Percentiles rank a stretch among this genome's conserved stretches.
Conservation (phyloP, 2,113 vertebrate genomes). For the Lethenteron camtschaticum region DNA sequence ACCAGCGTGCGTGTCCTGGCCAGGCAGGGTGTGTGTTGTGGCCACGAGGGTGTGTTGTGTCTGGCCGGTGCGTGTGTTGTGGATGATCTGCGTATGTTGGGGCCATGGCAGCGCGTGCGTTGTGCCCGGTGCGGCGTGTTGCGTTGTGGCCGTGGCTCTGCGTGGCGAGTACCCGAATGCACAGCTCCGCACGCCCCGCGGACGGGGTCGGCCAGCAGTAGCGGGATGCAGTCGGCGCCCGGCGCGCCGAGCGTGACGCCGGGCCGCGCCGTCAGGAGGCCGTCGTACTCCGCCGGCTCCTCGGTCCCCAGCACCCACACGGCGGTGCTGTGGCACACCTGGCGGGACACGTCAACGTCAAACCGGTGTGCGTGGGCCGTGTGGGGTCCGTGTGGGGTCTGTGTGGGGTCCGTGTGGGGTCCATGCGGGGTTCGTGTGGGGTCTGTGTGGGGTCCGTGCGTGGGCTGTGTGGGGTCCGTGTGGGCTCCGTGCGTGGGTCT, state of each 20-base stretch:
- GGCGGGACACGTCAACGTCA: not conserved
- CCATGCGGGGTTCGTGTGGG: not conserved
- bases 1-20: no score
- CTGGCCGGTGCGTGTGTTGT: no score
- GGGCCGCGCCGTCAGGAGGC: conserved; percentile 40
- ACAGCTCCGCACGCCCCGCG: conserved; percentile 51
- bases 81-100: no score
- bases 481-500: not conserved
- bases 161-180: conserved; percentile 65
- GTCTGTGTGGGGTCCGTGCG: not conserved
- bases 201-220: conserved; percentile 64
- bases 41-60: no score
- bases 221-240: conserved; percentile 67
- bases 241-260: conserved; percentile 49
- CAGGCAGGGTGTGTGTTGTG: no score
- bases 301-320: conserved; percentile 43
- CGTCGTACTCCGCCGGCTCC: conserved; percentile 52
- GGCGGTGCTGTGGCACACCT: conserved; percentile 41
- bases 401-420: no score
- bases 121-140: no score
- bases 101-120: no score
- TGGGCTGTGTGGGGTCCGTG: not conserved
- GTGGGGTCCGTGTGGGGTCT: not conserved
- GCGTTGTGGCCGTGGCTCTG: no score
- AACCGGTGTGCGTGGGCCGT: not conserved